These are phyloP conservation scores for Drosophila formosana DNA, from an alignment of 2,888 invertebrate genomes.

Conservation along the genomic window DNA sequence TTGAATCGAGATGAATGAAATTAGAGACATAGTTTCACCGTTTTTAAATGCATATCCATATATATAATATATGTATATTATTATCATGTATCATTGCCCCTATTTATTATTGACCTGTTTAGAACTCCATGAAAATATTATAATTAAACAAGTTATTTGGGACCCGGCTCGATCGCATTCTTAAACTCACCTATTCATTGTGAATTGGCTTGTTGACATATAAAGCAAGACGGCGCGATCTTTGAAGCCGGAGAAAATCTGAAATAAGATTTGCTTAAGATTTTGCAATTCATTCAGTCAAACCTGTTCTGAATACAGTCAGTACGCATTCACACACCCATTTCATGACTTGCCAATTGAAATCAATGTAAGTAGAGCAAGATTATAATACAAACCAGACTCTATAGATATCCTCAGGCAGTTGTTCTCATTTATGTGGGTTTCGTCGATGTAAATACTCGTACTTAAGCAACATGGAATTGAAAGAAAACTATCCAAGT, in stretches of 20 bases:
- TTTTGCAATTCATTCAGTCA: slow-evolving; percentile 37
- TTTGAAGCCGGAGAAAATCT: slow-evolving; percentile 28
- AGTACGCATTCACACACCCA: slow-evolving; percentile 33
- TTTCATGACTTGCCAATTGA: slow-evolving; percentile 41
- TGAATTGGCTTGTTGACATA: slow-evolving; percentile 53
- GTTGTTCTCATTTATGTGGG: slow-evolving; percentile 12
- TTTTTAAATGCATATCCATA: too few species aligned
- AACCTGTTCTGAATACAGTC: slow-evolving; percentile 44
- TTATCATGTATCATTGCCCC: too few species aligned
- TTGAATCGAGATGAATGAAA: background rate
- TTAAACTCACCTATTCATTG: background rate
- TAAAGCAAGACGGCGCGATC: slow-evolving; percentile 32
- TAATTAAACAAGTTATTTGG: slow-evolving; percentile 6
- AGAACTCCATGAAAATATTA: too few species aligned
- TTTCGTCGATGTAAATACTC: background rate
- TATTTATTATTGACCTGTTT: too few species aligned
- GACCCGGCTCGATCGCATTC: background rate
- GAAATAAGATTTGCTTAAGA: slow-evolving; percentile 36
- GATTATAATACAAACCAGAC: slow-evolving; percentile 20
- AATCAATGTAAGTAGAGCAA: slow-evolving; percentile 44
- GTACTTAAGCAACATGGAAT: slow-evolving; percentile 3
- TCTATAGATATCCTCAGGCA: slow-evolving; percentile 27
- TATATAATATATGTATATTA: too few species aligned
- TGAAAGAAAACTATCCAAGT: slow-evolving; percentile 21
- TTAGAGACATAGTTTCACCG: too few species aligned